Evolutionary conservation across 2,888 invertebrate species (phyloP).

Genomic region (Orthosia incerta): DNA sequence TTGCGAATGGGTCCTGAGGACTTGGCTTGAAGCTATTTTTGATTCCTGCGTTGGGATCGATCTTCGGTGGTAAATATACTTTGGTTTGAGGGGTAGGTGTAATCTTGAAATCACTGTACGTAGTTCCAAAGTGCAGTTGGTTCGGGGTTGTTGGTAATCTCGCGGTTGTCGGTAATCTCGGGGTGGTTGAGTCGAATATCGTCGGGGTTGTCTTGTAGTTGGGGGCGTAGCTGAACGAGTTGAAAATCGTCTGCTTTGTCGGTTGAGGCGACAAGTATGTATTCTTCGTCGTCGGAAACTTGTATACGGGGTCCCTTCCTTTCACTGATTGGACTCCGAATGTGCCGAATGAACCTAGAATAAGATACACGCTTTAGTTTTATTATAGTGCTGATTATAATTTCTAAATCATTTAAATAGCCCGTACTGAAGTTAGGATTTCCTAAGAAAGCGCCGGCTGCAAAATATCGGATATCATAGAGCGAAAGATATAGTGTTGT

Average conservation of each 20-base stretch:
- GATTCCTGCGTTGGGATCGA: conserved; percentile 81
- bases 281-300: conserved; percentile 82
- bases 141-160: conserved; percentile 81
- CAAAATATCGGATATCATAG: neutral
- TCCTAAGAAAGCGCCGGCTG: neutral
- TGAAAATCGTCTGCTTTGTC: conserved; percentile 85
- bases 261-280: conserved; percentile 84
- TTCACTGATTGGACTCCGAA: conserved; percentile 91
- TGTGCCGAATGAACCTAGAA: conserved; percentile 91
- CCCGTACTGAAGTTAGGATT: neutral
- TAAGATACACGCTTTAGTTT: conserved; percentile 15
- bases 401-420: neutral
- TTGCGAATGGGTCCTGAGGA: conserved; percentile 87
- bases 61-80: conserved; percentile 79
- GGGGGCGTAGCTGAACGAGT: conserved; percentile 84
- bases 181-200: conserved; percentile 82
- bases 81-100: conserved; percentile 88
- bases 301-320: conserved; percentile 86
- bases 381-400: neutral
- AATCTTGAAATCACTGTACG: conserved; percentile 83
- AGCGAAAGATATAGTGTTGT: no score
- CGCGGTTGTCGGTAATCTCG: conserved; percentile 81
- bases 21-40: conserved; percentile 86
- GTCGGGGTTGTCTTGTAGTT: conserved; percentile 82
- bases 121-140: conserved; percentile 82